Evolutionary conservation across 1,140 invertebrate species (phyloP), one percentile per base, ranked within the genome.

Genomic region (Tetragonula clypearis): DNA sequence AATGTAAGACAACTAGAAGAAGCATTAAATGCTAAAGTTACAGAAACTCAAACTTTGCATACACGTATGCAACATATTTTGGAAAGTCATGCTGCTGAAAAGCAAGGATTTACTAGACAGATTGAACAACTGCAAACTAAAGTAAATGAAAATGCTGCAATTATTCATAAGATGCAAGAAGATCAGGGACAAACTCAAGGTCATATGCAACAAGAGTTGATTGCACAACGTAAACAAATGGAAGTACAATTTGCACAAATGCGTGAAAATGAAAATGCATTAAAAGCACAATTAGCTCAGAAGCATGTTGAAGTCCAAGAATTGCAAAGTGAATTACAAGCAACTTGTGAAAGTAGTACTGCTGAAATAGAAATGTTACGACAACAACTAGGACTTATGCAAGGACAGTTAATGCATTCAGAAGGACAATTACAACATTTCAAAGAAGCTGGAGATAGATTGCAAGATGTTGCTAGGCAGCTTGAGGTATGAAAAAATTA

Each of bases 1-100:
- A 95, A 94, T 68, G 94, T 96, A 6, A 95, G 96, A 69, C 95
- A 95, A 71, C 91, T 96, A 8, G 96, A 97, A 80, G 96, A 97
- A 82, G 93, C 95, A 8, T 78, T 96, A 2, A 94, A 94, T 26
- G 91, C 88, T 6, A 95, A 95, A 73, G 55, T 87, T 0, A 92
- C 95, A 35, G 97, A 97, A 88, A 92, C 96, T 49, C 95, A 96
- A 86, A 95, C 96, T 9, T 92, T 96, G 26, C 96, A 96, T 82
- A 93, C 95, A 2, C 95, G 96, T 15, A 95, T 97, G 93, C 96
- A 97, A 91, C 96, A 96, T 30, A 94, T 96, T 23, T 91, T 95
- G 53, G 96, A 97, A 72, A 96, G 95, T 84, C 95, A 96, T 82
- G 91, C 94, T 35, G 93, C 94, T 2, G 96, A 96, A 82, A 95